Conservation (phyloP, 2,797 vertebrate species). For the Microhierax caerulescens region DNA sequence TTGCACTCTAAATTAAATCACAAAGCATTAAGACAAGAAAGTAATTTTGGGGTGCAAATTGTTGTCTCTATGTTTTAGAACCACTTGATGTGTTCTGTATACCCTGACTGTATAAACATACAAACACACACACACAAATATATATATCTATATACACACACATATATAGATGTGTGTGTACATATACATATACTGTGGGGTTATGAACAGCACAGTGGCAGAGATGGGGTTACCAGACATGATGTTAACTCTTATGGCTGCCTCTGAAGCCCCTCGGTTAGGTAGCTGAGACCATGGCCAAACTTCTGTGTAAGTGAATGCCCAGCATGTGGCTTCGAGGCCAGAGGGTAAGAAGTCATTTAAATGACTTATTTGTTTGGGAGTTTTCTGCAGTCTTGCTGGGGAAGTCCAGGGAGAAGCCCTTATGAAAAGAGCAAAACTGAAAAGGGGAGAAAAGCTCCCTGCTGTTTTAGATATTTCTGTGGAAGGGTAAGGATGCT, state of each 20-base stretch:
- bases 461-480: not conserved
- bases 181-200: not conserved
- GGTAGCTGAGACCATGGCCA: rapidly evolving
- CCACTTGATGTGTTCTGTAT: not conserved
- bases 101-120: not conserved
- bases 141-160: rapidly evolving
- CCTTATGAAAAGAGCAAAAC: not conserved
- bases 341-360: not conserved
- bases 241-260: not conserved
- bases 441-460: not conserved
- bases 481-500: not conserved
- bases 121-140: not conserved
- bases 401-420: not conserved
- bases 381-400: not conserved
- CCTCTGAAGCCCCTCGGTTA: not conserved
- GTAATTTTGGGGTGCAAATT: not conserved
- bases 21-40: not conserved
- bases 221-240: not conserved
- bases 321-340: not conserved
- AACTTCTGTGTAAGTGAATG: not conserved
- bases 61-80: not conserved
- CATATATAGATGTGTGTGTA: rapidly evolving
- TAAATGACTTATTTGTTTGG: not conserved
- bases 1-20: not conserved
- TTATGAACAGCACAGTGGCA: not conserved